phyloP scores from a whole-genome alignment of 2,797 vertebrate species.

The Pygocentrus nattereri region DNA sequence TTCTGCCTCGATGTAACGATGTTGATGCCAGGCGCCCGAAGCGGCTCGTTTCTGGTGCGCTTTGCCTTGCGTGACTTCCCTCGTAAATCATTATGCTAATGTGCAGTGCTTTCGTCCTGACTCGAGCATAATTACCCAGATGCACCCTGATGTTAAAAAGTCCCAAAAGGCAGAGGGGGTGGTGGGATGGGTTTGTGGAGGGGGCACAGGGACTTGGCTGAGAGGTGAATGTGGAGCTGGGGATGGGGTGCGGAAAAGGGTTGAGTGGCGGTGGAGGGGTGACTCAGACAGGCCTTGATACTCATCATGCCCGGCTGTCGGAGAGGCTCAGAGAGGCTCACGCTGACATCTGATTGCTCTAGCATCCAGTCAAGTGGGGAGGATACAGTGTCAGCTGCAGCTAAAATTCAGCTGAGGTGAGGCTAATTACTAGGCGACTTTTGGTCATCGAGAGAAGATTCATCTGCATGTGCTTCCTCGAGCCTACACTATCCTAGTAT shows the following conservation, averaged over 20 bases:
- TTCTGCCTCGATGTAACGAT: slow-evolving; percentile 49
- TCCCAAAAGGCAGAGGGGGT: slow-evolving; percentile 29
- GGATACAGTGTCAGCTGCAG: background rate
- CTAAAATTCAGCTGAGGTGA: slow-evolving; percentile 29
- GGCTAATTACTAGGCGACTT: slow-evolving; percentile 22
- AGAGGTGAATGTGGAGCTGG: slow-evolving; percentile 21
- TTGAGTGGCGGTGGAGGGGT: slow-evolving; percentile 58
- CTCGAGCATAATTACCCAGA: slow-evolving; percentile 48
- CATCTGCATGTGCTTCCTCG: background rate
- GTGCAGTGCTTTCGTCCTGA: slow-evolving; percentile 50
- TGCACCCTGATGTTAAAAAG: slow-evolving; percentile 60
- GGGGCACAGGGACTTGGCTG: slow-evolving; percentile 21
- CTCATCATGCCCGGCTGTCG: slow-evolving; percentile 54
- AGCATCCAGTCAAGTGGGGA: slow-evolving; percentile 43
- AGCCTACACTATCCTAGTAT: background rate
- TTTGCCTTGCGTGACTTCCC: slow-evolving; percentile 59
- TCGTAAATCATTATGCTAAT: slow-evolving; percentile 68
- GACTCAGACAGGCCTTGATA: slow-evolving; percentile 51
- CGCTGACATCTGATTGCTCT: slow-evolving; percentile 44
- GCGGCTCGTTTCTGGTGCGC: slow-evolving; percentile 44
- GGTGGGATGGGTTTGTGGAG: slow-evolving; percentile 4
- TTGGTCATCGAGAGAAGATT: background rate
- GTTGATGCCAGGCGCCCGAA: slow-evolving; percentile 48
- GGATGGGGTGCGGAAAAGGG: slow-evolving; percentile 39
- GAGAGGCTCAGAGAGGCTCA: slow-evolving; percentile 41